These are phyloP conservation scores for Ctenosaura bakeri DNA, from an alignment of 2,797 vertebrate species.

Conservation along the genomic window DNA sequence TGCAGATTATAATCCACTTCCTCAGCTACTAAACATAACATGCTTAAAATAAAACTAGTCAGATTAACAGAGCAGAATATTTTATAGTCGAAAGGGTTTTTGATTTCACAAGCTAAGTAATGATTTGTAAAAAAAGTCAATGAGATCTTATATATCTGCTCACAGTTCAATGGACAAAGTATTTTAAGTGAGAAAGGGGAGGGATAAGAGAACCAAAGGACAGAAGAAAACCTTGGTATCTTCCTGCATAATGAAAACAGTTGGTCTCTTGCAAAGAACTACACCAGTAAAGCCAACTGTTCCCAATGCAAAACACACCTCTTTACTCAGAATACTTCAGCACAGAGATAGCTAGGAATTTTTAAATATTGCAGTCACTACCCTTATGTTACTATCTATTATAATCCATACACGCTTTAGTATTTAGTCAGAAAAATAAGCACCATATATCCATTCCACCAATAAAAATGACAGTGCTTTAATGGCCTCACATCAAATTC, in stretches of 20 bases:
- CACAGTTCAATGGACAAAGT: conserved; percentile 19
- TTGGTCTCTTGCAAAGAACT: not conserved
- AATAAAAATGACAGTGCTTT: not conserved
- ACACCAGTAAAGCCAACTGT: not conserved
- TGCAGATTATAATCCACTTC: too few species aligned
- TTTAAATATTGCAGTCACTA: not conserved
- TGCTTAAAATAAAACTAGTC: fast-evolving
- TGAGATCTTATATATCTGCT: not conserved
- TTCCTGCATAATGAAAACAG: not conserved
- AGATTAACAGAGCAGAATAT: not conserved
- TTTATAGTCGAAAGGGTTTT: not conserved
- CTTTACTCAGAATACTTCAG: not conserved
- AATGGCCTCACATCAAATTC: not conserved
- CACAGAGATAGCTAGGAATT: not conserved
- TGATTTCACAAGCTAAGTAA: not conserved
- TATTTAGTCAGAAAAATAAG: not conserved
- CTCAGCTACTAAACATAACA: not conserved
- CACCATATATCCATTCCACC: not conserved
- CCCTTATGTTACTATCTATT: not conserved
- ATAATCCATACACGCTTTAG: not conserved
- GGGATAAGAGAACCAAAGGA: not conserved
- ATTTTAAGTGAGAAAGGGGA: conserved; percentile 21
- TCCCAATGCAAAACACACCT: too few species aligned
- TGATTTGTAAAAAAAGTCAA: not conserved
- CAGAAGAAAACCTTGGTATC: not conserved